Conservation (phyloP, 2,888 invertebrate genomes). For the Crocallis elinguaria region DNA sequence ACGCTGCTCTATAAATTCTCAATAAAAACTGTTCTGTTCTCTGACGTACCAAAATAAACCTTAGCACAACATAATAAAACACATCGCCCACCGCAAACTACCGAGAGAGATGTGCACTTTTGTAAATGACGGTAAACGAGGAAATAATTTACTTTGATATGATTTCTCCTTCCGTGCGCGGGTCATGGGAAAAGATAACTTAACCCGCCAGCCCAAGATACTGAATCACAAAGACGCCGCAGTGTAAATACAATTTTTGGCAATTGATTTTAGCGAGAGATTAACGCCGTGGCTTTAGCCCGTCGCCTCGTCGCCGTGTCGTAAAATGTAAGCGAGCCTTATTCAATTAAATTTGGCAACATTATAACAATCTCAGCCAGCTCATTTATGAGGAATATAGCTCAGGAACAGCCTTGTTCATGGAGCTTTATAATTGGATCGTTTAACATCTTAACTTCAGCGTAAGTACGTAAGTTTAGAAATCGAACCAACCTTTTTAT, state of each 20-base stretch:
- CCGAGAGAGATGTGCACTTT: conserved; percentile 67
- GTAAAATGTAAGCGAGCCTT: conserved; percentile 82
- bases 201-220: conserved; percentile 56
- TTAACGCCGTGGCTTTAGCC: conserved; percentile 75
- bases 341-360: conserved; percentile 82
- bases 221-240: conserved; percentile 45
- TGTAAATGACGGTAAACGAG: conserved; percentile 69
- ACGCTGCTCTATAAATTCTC: conserved; percentile 75
- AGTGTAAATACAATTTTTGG: conserved; percentile 75
- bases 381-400: conserved; percentile 67
- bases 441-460: conserved; percentile 36
- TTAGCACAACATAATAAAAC: conserved; percentile 53
- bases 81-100: conserved; percentile 45
- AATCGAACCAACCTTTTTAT: not conserved
- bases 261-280: conserved; percentile 79
- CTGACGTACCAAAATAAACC: conserved; percentile 62
- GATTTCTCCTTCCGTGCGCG: conserved; percentile 62
- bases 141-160: conserved; percentile 80
- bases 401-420: conserved; percentile 62
- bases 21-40: conserved; percentile 65
- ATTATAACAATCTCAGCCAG: conserved; percentile 79
- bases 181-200: conserved; percentile 56
- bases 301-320: conserved; percentile 61
- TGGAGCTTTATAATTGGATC: conserved; percentile 61
- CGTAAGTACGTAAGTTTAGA: not conserved